These are phyloP conservation scores for Calephelis perditalis DNA, from an alignment of 2,888 invertebrate genomes.

Conservation along the genomic window DNA sequence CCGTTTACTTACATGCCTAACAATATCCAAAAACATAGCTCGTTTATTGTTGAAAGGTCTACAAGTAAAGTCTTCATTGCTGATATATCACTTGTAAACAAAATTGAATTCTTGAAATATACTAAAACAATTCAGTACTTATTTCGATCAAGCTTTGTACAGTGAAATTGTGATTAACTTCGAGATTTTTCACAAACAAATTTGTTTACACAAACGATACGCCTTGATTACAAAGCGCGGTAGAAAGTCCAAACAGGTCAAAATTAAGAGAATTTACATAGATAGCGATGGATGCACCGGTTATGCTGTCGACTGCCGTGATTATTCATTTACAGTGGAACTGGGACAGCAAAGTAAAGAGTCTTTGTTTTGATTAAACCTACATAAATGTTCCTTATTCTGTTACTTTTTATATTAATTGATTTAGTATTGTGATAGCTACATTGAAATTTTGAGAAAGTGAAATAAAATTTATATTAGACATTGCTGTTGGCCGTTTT, in stretches of 20 bases:
- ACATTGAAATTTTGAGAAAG: no score
- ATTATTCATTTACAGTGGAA: slow-evolving; percentile 20
- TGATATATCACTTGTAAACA: neutral
- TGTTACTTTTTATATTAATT: no score
- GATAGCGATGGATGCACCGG: slow-evolving; percentile 26
- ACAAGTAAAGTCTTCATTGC: no score
- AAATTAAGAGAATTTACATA: slow-evolving; percentile 26
- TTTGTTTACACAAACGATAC: neutral
- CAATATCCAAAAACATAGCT: no score
- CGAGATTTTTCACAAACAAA: slow-evolving; percentile 1
- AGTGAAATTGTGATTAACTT: neutral
- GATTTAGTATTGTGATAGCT: no score
- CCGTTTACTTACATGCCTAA: no score
- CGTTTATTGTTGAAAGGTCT: no score
- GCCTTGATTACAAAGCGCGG: slow-evolving; percentile 2
- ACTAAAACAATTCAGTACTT: neutral
- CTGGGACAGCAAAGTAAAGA: neutral
- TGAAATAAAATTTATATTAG: no score
- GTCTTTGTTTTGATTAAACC: slow-evolving; percentile 7
- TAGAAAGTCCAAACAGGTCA: slow-evolving; percentile 12
- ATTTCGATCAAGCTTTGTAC: neutral
- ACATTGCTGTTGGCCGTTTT: no score
- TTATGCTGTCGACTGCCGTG: slow-evolving; percentile 22
- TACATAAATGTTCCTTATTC: slow-evolving; percentile 1
- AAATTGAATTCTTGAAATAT: neutral